These are phyloP conservation scores for Sialia sialis DNA, from an alignment of 2,113 vertebrate species.

Conservation along the genomic window DNA sequence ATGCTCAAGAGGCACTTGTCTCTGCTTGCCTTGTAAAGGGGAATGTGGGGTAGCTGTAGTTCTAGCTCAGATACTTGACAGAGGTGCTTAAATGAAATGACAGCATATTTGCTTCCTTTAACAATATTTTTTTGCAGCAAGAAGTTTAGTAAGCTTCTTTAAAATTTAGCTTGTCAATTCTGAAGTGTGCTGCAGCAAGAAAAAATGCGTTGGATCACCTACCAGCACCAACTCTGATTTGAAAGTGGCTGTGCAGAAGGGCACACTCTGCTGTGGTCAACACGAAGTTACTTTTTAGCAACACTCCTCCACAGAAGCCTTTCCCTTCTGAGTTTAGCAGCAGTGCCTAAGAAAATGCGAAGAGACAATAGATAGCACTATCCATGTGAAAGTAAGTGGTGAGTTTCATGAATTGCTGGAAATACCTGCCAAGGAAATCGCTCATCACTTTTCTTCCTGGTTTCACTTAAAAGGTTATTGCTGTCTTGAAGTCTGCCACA, in stretches of 20 bases:
- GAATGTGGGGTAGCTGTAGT: not conserved
- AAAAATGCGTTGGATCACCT: not conserved
- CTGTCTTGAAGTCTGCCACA: slow-evolving; percentile 61
- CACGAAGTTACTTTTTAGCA: slow-evolving; percentile 75
- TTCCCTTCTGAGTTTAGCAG: slow-evolving; percentile 61
- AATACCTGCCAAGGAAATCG: slow-evolving; percentile 89
- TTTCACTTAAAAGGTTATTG: not conserved
- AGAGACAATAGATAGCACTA: not conserved
- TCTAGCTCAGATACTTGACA: not conserved
- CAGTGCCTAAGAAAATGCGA: slow-evolving; percentile 69
- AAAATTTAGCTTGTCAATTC: not conserved
- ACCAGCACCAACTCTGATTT: slow-evolving; percentile 66
- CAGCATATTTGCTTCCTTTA: not conserved
- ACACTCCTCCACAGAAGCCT: slow-evolving; percentile 79
- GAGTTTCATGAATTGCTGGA: not conserved
- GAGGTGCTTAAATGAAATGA: not conserved
- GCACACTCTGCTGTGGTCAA: slow-evolving; percentile 82
- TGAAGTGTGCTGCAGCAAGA: not conserved
- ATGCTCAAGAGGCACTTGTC: fast-evolving
- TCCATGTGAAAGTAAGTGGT: not conserved
- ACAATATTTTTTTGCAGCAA: not conserved
- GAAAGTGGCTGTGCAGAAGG: slow-evolving; percentile 17
- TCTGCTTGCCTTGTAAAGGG: not conserved
- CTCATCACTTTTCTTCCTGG: not conserved
- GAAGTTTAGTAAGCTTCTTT: not conserved